Evolutionary conservation across 2,888 invertebrate genomes (phyloP), one percentile per base, ranked within the genome.

Genomic region (Leucozona laternaria): DNA sequence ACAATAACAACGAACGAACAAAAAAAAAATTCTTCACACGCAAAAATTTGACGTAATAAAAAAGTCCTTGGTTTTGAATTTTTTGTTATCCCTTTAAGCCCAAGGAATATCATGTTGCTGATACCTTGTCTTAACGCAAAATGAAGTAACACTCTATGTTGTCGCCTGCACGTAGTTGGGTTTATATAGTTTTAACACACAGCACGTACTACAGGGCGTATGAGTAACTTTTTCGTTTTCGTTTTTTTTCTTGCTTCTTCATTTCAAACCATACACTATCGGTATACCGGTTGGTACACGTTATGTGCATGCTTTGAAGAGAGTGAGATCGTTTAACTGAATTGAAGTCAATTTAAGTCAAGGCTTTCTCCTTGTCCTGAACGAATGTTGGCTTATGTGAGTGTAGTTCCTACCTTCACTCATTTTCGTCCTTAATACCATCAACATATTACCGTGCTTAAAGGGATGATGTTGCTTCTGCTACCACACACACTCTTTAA

Each of bases 281-380:
- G 50, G 22, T 50, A 1, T 45, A 11, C 1, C 8, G 20, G 31
- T 55, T 15, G 20, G 31, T 55, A 31, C n/a, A 55, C 17, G 25
- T 40, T 28, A 60, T 58, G 68, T 34, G 62, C 20, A 66, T n/a
- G 28, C 37, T 53, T 31, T n/a, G 57, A 50, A 50, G 58, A 34
- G 68, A 53, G 50, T 37, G 68, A 53, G 64, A 76, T 64, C 85
- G 68, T 73, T 85, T 81, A 85, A 73, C 55, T 73, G 60, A 85
- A 78, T 77, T 78, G 68, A 81, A 81, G 85, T 85, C 81, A 85
- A 85, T 85, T 85, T 64, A 72, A 78, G 85, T 85, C 85, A 85
- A 85, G 81, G 81, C 22, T 73, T 48, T 66, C 60, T 55, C 48
- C 68, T 68, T 37, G 68, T 53, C 50, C 50, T 48, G 31, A 17